These are phyloP conservation scores for Drosophila simulans DNA, from an alignment of 1,140 invertebrate species.

Conservation along the genomic window DNA sequence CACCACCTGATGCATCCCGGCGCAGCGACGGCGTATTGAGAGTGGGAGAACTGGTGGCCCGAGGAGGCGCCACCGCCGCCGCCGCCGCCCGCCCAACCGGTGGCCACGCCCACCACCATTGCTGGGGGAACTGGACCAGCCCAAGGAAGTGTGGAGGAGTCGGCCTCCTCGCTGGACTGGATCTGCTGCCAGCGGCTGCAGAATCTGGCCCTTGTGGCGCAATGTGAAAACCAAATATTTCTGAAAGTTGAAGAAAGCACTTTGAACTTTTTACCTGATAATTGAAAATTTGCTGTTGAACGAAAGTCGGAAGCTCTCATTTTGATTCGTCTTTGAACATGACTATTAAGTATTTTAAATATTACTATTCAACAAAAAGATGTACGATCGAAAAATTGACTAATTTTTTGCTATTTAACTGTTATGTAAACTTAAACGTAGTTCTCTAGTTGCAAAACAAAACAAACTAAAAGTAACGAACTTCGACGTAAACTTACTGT, in stretches of 20 bases:
- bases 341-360: conserved; percentile 73
- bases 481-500: conserved; percentile 50
- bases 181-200: conserved; percentile 76
- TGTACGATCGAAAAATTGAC: conserved; percentile 45
- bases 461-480: conserved; percentile 23
- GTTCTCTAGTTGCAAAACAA: conserved; percentile 59
- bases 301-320: conserved; percentile 20
- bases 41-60: conserved; percentile 79
- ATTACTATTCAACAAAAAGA: conserved; percentile 49
- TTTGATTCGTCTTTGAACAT: conserved; percentile 60
- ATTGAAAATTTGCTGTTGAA: conserved; percentile 82
- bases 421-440: conserved; percentile 67
- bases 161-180: conserved; percentile 63
- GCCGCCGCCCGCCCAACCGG: conserved; percentile 11
- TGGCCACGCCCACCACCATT: conserved; percentile 9
- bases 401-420: conserved; percentile 75
- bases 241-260: conserved; percentile 79
- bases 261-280: conserved; percentile 83
- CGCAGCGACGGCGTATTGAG: conserved; percentile 86
- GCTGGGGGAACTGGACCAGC: conserved; percentile 15
- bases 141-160: conserved; percentile 38
- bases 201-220: conserved; percentile 75
- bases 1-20: conserved; percentile 85
- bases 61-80: conserved; percentile 54
- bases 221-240: conserved; percentile 84